phyloP scores from a whole-genome alignment of 2,888 invertebrate species.

The Apamea monoglypha region DNA sequence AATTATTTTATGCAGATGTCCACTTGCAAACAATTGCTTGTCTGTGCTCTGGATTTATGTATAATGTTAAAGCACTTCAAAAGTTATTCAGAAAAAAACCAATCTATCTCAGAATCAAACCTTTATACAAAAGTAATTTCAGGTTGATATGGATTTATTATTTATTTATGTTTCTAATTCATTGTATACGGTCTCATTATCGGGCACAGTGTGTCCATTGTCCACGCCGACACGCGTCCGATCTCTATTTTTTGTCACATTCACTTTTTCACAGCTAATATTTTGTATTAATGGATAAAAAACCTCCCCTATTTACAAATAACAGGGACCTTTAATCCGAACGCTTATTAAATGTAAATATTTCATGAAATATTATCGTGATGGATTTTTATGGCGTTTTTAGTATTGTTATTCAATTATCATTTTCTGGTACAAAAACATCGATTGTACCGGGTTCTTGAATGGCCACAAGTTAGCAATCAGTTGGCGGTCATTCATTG shows the following conservation, averaged over 20 bases:
- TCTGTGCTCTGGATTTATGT: background rate
- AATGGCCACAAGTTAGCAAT: background rate
- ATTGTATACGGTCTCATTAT: constrained; percentile 53
- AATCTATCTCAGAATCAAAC: background rate
- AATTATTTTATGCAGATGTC: background rate
- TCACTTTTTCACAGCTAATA: constrained; percentile 73
- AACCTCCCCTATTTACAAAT: constrained; percentile 87
- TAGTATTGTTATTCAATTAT: constrained; percentile 45
- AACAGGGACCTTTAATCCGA: constrained; percentile 89
- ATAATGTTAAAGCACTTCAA: background rate
- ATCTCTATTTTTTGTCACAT: constrained; percentile 76
- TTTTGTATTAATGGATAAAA: constrained; percentile 77
- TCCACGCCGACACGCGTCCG: constrained; percentile 79
- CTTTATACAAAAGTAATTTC: constrained; percentile 1
- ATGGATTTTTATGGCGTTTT: constrained; percentile 70
- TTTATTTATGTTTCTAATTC: constrained; percentile 52
- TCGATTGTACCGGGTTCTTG: background rate
- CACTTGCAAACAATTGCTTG: too few species aligned
- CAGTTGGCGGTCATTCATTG: background rate
- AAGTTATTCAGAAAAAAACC: background rate
- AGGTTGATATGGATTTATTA: constrained; percentile 29
- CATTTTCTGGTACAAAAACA: constrained; percentile 9
- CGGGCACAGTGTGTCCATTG: constrained; percentile 64
- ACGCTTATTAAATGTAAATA: constrained; percentile 90
- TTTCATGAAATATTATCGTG: constrained; percentile 83